Conservation (phyloP, 2,888 invertebrate species). For the Luperina testacea region DNA sequence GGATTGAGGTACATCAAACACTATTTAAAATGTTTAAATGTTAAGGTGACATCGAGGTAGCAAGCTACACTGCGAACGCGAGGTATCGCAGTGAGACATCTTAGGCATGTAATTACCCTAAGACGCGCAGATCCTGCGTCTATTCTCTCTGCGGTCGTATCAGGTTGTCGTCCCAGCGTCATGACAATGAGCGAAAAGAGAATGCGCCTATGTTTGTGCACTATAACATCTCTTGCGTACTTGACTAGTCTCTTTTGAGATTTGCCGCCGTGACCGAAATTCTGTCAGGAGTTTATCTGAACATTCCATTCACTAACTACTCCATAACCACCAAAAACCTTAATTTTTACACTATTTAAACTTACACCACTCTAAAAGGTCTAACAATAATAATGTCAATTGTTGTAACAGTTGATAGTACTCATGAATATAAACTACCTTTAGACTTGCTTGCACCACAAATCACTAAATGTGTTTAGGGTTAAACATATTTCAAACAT, state of each 20-base stretch:
- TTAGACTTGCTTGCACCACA: too few species aligned
- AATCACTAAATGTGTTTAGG: too few species aligned
- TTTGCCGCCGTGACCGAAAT: too few species aligned
- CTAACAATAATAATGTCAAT: slow-evolving; percentile 9
- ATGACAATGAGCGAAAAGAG: neutral
- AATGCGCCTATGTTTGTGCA: neutral
- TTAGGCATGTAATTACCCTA: too few species aligned
- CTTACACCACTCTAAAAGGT: neutral
- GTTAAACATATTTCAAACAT: too few species aligned
- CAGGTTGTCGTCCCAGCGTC: neutral
- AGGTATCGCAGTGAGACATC: too few species aligned
- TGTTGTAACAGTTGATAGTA: neutral
- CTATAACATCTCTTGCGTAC: neutral
- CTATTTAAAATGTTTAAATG: too few species aligned
- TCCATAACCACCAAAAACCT: neutral
- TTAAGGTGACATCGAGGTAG: too few species aligned
- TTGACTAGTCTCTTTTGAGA: neutral
- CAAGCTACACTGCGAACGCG: too few species aligned
- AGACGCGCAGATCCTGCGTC: too few species aligned
- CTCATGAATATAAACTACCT: neutral
- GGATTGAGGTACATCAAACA: slow-evolving; percentile 74
- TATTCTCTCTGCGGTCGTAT: neutral
- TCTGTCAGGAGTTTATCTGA: neutral
- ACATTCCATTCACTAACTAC: slow-evolving; percentile 4
- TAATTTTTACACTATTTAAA: neutral